These are phyloP conservation scores for Spea bombifrons DNA, from an alignment of 2,113 vertebrate species.

Conservation along the genomic window DNA sequence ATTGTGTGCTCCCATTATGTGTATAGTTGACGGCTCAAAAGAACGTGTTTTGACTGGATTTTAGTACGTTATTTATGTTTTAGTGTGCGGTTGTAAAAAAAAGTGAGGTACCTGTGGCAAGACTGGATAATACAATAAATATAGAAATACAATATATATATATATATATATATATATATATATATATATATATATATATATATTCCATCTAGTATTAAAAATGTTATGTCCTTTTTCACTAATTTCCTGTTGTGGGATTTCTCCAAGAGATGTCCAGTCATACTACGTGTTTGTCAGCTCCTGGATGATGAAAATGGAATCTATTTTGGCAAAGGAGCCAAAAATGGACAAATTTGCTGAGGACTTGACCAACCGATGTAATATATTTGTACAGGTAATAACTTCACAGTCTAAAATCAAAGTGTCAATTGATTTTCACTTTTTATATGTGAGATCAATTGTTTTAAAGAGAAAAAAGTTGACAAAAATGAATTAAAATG, in stretches of 20 bases:
- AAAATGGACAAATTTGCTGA: constrained; percentile 82
- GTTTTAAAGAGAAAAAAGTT: too few relatives aligned
- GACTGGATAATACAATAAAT: too few relatives aligned
- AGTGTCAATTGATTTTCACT: too few relatives aligned
- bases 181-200: neutral
- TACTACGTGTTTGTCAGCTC: constrained; percentile 97
- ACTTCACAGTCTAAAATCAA: too few relatives aligned
- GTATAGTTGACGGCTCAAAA: too few relatives aligned
- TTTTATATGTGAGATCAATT: too few relatives aligned
- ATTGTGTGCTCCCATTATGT: too few relatives aligned
- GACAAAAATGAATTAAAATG: too few relatives aligned
- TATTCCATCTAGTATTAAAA: neutral
- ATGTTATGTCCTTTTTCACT: neutral
- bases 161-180: neutral
- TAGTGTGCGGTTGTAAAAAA: too few relatives aligned
- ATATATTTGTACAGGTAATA: constrained; percentile 91
- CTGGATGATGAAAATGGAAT: constrained; percentile 99
- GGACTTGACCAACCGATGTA: constrained; percentile 89
- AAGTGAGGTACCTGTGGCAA: too few relatives aligned
- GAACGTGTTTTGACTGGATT: too few relatives aligned
- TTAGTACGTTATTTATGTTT: too few relatives aligned
- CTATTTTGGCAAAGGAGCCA: constrained; percentile 87
- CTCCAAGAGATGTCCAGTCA: constrained; percentile 90
- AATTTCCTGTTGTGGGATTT: constrained; percentile 18
- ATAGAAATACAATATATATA: neutral